Evolutionary conservation across 2,888 invertebrate genomes (phyloP).

Genomic region (Hedya salicella): DNA sequence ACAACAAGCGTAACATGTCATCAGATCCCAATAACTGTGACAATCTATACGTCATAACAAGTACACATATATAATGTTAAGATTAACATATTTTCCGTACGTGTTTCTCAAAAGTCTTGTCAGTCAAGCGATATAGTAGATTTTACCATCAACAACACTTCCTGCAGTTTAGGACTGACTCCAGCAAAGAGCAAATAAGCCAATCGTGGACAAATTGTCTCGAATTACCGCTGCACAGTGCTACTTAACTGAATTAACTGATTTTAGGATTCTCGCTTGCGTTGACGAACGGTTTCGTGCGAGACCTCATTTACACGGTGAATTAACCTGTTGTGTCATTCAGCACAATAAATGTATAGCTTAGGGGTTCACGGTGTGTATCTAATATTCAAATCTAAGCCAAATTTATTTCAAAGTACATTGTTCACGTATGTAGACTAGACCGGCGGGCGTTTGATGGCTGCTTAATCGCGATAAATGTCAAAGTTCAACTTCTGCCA

Average conservation of each 20-base stretch:
- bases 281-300: constrained; percentile 30
- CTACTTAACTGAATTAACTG: constrained; percentile 74
- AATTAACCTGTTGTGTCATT: constrained; percentile 16
- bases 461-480: no score
- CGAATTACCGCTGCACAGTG: constrained; percentile 72
- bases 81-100: no score
- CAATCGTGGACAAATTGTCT: constrained; percentile 73
- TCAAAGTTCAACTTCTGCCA: no score
- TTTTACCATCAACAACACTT: constrained; percentile 54
- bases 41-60: no score
- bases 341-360: constrained; percentile 16
- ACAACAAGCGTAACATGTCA: no score
- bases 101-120: no score
- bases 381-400: not conserved
- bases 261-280: constrained; percentile 68
- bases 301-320: constrained; percentile 19
- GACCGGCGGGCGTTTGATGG: no score
- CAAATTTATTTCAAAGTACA: not conserved
- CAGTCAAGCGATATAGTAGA: constrained; percentile 42
- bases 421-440: no score
- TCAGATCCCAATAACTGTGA: no score
- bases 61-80: no score
- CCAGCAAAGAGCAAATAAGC: constrained; percentile 70
- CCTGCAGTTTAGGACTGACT: constrained; percentile 59
- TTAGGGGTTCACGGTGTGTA: not conserved